phyloP scores from a whole-genome alignment of 2,888 invertebrate species.

The Drosophila ezoana region DNA sequence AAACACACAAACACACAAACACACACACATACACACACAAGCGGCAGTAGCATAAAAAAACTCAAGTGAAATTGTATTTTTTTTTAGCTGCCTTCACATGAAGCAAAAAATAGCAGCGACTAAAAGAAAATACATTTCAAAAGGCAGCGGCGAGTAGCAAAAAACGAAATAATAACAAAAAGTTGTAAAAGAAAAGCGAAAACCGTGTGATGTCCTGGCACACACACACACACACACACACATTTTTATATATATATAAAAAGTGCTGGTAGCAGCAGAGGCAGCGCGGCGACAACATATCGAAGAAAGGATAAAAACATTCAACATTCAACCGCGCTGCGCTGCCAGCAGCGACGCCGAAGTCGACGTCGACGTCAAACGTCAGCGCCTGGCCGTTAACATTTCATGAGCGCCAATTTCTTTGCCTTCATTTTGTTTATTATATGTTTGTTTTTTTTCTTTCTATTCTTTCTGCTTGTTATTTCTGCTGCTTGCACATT shows the following conservation, averaged over 20 bases:
- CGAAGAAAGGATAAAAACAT: slow-evolving; percentile 78
- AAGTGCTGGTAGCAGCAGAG: background rate
- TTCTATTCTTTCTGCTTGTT: slow-evolving; percentile 32
- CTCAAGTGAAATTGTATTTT: slow-evolving; percentile 62
- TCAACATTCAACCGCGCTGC: slow-evolving; percentile 42
- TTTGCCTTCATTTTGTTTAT: slow-evolving; percentile 69
- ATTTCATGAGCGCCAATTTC: slow-evolving; percentile 76
- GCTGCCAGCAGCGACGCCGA: slow-evolving; percentile 22
- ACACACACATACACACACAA: slow-evolving; percentile 26
- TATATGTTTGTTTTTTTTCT: slow-evolving; percentile 32
- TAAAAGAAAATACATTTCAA: slow-evolving; percentile 77
- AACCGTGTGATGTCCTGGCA: slow-evolving; percentile 78
- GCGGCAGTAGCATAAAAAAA: slow-evolving; percentile 59
- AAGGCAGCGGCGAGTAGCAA: slow-evolving; percentile 61
- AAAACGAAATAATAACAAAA: slow-evolving; percentile 79
- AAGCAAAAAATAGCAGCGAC: slow-evolving; percentile 72
- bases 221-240: slow-evolving; percentile 65
- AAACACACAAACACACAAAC: slow-evolving; percentile 36
- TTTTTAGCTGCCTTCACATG: slow-evolving; percentile 62
- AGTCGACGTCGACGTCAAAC: slow-evolving; percentile 38
- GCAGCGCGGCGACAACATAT: slow-evolving; percentile 66
- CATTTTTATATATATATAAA: background rate
- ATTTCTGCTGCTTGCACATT: slow-evolving; percentile 29
- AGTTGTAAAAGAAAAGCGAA: slow-evolving; percentile 80
- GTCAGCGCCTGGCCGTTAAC: slow-evolving; percentile 57